Base-by-base conservation (phyloP, 2,888 invertebrate genomes). In the Abrostola tripartita region DNA sequence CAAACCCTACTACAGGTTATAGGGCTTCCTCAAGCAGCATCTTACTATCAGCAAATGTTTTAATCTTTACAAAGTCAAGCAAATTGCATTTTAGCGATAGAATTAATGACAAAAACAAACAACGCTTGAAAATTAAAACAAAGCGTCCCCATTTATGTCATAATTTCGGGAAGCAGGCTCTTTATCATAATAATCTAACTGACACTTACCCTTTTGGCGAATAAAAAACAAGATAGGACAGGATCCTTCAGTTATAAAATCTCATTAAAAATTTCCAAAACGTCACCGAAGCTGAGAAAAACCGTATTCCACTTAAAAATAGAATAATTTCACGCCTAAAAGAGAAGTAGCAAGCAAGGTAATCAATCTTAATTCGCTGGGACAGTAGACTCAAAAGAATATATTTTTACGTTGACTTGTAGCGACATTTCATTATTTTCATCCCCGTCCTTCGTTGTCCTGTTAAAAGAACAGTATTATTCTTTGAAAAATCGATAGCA, bases 311-410 rank as follows among this genome's bases (percentile, higher is more conserved):
- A 69, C 68, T 74, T 72, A 78, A 81, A 81, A 82, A 81, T 74
- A 79, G 78, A 83, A 80, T 68, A 76, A 83, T 82, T 80, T 79
- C 68, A 63, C 70, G 74, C 66, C 70, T 60, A 64, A 69, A 65
- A 73, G 67, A 72, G 80, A 75, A 83, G 73, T 76, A 71, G 74
- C 84, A 76, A 71, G 77, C 82, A 76, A 60, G 76, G 84, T 74
- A 82, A 88, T 90, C 90, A 90, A 89, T 90, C 90, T 88, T 88
- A 86, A 90, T 90, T 90, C 85, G 61, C 78, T 56, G 73, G 79
- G 89, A 89, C 89, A 86, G 83, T 77, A 76, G 79, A 85, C 84
- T 88, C 86, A 88, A 89, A 90, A 89, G 85, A 88, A 83, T 80
- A 64, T 84, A 85, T 89, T 89, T 88, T 87, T 79, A 71, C 78